Percentiles rank a stretch among this genome's conserved stretches.
These are phyloP conservation scores for Drosophila takahashii DNA, from an alignment of 1,140 invertebrate species.

Conservation along the genomic window DNA sequence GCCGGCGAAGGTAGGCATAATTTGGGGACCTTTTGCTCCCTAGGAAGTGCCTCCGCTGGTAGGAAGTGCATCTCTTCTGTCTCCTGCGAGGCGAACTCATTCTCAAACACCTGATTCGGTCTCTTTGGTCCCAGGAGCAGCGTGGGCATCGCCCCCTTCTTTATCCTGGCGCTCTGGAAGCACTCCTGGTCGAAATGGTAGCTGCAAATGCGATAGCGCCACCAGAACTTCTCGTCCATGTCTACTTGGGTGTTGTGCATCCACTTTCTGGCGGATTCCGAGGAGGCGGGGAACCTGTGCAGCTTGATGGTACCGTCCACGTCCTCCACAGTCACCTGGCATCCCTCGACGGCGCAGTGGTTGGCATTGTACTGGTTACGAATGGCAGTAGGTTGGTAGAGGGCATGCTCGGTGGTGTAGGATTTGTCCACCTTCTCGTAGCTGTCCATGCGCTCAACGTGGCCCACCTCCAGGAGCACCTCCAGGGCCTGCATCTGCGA, in stretches of 20 bases:
- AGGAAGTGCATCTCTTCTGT: conserved; percentile 10
- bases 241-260: conserved; percentile 71
- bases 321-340: conserved; percentile 46
- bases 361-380: conserved; percentile 51
- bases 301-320: conserved; percentile 47
- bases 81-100: conserved; percentile 48
- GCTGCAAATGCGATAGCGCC: conserved; percentile 76
- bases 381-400: background rate
- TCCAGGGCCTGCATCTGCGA: conserved; percentile 37
- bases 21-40: conserved; percentile 4
- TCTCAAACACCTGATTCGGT: conserved; percentile 47
- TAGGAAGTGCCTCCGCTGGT: background rate
- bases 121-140: conserved; percentile 46
- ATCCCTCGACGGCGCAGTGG: conserved; percentile 62
- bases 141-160: conserved; percentile 63
- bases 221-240: conserved; percentile 52
- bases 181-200: conserved; percentile 62
- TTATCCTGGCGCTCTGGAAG: conserved; percentile 57
- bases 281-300: conserved; percentile 66
- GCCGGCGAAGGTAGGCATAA: conserved; percentile 41
- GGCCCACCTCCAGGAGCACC: conserved; percentile 67
- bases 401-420: background rate
- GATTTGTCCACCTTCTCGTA: conserved; percentile 61
- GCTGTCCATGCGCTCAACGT: conserved; percentile 64
- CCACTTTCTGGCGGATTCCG: conserved; percentile 62